Conservation (phyloP, 2,797 vertebrate species). For the Echiichthys vipera region DNA sequence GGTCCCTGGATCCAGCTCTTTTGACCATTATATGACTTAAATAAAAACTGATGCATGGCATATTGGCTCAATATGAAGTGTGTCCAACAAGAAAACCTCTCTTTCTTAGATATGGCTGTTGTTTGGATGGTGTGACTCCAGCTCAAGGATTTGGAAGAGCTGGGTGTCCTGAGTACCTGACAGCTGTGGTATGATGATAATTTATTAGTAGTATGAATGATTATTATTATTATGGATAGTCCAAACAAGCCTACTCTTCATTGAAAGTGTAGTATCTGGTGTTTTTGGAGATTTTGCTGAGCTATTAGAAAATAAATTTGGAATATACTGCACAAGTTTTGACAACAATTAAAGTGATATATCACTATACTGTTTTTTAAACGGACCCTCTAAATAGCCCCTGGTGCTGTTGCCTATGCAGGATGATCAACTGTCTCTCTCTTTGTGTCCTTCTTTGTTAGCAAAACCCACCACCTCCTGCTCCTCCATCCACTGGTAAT, state of each 20-base stretch:
- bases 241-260: not conserved
- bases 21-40: not conserved
- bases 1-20: not conserved
- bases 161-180: conserved; percentile 82
- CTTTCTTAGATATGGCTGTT: conserved; percentile 89
- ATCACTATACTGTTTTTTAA: not conserved
- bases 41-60: rapidly evolving
- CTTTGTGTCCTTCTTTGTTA: conserved; percentile 3
- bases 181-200: conserved; percentile 64
- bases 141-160: conserved; percentile 85
- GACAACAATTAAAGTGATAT: not conserved
- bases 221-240: too few relatives aligned
- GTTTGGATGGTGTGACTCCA: conserved; percentile 87
- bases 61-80: not conserved
- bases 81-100: not conserved
- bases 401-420: not conserved
- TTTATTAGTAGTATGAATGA: too few relatives aligned
- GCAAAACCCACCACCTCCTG: conserved; percentile 11
- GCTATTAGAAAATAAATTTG: too few relatives aligned
- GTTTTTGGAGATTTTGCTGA: not conserved
- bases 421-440: not conserved
- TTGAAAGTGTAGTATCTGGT: not conserved
- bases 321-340: not conserved
- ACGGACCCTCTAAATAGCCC: not conserved
- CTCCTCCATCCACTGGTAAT: conserved; percentile 42